Evolutionary conservation across 2,113 vertebrate genomes (phyloP).

Genomic region (Petroica traversi): DNA sequence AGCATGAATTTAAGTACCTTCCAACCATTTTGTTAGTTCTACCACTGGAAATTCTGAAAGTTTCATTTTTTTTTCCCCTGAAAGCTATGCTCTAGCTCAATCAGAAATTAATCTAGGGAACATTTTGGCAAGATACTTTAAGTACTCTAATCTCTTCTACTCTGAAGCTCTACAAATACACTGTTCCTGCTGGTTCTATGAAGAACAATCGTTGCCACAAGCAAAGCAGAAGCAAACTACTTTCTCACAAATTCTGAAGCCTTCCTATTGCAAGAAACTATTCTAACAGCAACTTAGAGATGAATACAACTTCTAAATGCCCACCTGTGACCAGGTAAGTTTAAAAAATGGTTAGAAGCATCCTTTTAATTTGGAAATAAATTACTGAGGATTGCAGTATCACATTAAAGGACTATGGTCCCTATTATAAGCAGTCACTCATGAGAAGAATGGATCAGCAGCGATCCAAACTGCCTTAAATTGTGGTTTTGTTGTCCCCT

Average conservation of each 20-base stretch:
- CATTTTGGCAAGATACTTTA: accelerated
- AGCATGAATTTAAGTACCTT: not conserved
- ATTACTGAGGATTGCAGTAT: not conserved
- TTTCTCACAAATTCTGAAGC: not conserved
- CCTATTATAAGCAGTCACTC: not conserved
- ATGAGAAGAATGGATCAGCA: not conserved
- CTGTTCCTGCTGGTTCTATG: not conserved
- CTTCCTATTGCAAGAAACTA: not conserved
- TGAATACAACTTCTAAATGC: not conserved
- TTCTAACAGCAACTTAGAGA: not conserved
- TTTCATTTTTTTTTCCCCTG: not conserved
- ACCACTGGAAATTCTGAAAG: not conserved
- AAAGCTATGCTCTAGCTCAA: not conserved
- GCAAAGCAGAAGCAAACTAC: not conserved
- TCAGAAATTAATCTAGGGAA: not conserved
- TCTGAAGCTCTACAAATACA: not conserved
- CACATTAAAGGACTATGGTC: accelerated
- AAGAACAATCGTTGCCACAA: not conserved
- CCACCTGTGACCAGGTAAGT: not conserved
- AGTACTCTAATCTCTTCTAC: not conserved
- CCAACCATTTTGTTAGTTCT: not conserved
- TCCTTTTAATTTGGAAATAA: not conserved
- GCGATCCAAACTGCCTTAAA: not conserved
- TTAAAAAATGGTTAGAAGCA: not conserved
- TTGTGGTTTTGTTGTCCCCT: not conserved